A percentile compares a stretch with the other conserved stretches of the same genome.
Conservation (phyloP, 2,797 vertebrate genomes). For the Chromis chromis region DNA sequence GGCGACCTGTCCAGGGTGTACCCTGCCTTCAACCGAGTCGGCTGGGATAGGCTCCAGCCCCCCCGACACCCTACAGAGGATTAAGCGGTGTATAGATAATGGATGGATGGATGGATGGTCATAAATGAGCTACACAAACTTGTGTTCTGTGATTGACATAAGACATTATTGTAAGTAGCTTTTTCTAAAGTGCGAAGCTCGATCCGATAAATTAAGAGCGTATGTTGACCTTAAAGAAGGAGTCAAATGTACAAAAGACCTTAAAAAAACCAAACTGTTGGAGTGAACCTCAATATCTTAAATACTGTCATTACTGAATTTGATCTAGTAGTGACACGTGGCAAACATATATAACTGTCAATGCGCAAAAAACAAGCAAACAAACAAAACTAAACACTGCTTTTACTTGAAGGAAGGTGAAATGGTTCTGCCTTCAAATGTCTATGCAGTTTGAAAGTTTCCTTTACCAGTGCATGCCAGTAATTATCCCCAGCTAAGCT, state of each 20-base stretch:
- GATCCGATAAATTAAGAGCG: too few species aligned
- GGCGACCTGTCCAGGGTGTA: too few species aligned
- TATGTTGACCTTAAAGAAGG: too few species aligned
- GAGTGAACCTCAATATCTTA: neutral
- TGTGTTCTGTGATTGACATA: neutral
- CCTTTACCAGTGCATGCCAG: neutral
- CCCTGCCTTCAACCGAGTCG: too few species aligned
- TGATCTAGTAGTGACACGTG: neutral
- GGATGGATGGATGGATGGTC: too few species aligned
- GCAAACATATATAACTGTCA: neutral
- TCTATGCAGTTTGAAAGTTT: constrained; percentile 18
- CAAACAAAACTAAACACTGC: neutral
- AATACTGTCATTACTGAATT: neutral
- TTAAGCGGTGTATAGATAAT: too few species aligned
- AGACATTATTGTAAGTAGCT: constrained; percentile 1
- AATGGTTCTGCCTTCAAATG: neutral
- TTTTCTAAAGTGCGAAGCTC: neutral
- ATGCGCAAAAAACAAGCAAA: too few species aligned
- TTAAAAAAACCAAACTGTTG: too few species aligned
- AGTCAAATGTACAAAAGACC: too few species aligned
- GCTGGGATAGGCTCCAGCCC: too few species aligned
- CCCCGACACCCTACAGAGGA: too few species aligned
- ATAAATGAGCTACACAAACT: neutral
- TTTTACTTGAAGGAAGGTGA: neutral
- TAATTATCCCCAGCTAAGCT: neutral